Evolutionary conservation across 2,888 invertebrate species (phyloP).

Genomic region (Heptascelio sp.): DNA sequence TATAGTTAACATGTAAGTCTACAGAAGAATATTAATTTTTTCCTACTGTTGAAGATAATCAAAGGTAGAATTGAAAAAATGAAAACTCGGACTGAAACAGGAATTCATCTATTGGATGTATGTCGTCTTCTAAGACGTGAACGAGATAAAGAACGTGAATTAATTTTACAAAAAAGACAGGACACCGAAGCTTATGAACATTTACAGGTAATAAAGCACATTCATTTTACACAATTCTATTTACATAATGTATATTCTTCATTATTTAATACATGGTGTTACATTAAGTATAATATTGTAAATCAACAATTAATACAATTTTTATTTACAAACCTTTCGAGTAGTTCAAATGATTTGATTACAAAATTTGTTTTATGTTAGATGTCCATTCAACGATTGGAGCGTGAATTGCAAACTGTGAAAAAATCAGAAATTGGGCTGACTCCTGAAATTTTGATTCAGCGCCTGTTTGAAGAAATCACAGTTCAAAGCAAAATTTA

Average conservation of each 20-base stretch:
- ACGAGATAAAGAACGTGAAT: conserved; percentile 87
- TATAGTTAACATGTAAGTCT: too few relatives aligned
- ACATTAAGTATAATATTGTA: too few relatives aligned
- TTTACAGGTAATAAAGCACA: conserved; percentile 74
- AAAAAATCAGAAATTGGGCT: conserved; percentile 86
- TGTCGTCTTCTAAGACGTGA: conserved; percentile 86
- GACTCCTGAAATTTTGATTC: conserved; percentile 89
- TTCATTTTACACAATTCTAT: too few relatives aligned
- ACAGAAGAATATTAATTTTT: too few relatives aligned
- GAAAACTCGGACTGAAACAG: conserved; percentile 77
- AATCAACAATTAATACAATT: too few relatives aligned
- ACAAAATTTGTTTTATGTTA: conserved; percentile 43
- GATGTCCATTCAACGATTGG: conserved; percentile 86
- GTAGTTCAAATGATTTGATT: too few relatives aligned
- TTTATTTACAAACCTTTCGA: too few relatives aligned
- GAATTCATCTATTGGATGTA: conserved; percentile 78
- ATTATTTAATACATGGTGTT: too few relatives aligned
- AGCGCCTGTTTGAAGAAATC: conserved; percentile 92
- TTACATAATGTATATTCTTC: too few relatives aligned
- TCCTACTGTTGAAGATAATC: conserved; percentile 75
- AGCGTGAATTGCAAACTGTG: conserved; percentile 89
- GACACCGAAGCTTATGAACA: conserved; percentile 83
- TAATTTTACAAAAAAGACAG: conserved; percentile 86
- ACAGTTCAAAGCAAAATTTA: conserved; percentile 87
- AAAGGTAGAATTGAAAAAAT: conserved; percentile 79